A percentile compares a stretch with the other conserved stretches of the same genome.
Evolutionary conservation across 2,888 invertebrate genomes (phyloP).

Genomic region (Hoplodrina ambigua): DNA sequence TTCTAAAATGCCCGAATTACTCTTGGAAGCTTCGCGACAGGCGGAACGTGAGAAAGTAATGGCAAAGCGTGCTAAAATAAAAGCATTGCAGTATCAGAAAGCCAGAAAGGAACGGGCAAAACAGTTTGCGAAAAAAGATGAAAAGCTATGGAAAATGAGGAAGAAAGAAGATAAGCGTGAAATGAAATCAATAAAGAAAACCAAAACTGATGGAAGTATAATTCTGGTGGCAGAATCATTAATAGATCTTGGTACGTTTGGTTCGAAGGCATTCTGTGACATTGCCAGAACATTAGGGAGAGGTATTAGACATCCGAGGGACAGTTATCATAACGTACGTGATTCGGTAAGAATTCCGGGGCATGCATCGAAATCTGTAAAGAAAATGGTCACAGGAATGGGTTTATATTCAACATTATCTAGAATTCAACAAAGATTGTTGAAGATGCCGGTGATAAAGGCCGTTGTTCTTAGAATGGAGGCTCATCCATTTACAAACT

Average conservation of each 20-base stretch:
- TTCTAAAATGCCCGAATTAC: constrained; percentile 29
- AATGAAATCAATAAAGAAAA: constrained; percentile 21
- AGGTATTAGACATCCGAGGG: constrained; percentile 28
- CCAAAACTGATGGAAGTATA: background rate
- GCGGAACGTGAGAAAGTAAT: background rate
- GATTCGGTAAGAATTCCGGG: background rate
- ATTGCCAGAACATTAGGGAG: constrained; percentile 4
- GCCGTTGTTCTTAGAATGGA: constrained; percentile 7
- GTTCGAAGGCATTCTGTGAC: constrained; percentile 22
- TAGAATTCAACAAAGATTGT: constrained; percentile 31
- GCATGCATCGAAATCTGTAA: rapidly evolving
- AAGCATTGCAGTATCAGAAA: background rate
- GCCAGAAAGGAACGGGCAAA: constrained; percentile 7
- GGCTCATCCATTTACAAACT: constrained; percentile 35
- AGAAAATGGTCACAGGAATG: background rate
- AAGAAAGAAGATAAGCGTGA: constrained; percentile 16
- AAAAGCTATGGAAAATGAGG: background rate
- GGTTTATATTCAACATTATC: constrained; percentile 16
- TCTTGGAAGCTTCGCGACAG: constrained; percentile 17
- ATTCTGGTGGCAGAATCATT: constrained; percentile 42
- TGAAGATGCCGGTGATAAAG: constrained; percentile 17
- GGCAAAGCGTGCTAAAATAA: background rate
- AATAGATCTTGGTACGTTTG: constrained; percentile 43
- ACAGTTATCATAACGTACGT: background rate
- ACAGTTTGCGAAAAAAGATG: background rate